A percentile compares a stretch with the other conserved stretches of the same genome.
phyloP scores from a whole-genome alignment of 2,888 invertebrate genomes.

The Lochmaea capreae region DNA sequence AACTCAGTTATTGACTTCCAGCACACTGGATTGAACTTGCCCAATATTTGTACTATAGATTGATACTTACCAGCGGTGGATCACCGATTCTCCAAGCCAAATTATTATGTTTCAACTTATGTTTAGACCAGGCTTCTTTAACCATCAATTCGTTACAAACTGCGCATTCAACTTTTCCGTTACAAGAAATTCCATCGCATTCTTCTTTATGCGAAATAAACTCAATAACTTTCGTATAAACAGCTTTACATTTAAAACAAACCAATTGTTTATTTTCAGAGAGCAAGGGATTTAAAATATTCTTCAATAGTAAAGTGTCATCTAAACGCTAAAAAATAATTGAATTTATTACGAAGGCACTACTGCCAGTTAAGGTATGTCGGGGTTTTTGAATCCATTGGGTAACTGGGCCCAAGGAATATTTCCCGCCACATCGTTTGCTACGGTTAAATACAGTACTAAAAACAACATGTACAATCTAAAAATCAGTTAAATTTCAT shows the following conservation, averaged over 20 bases:
- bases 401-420: too few relatives aligned
- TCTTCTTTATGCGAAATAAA: constrained; percentile 46
- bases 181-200: constrained; percentile 44
- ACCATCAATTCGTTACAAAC: constrained; percentile 65
- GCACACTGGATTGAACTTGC: too few relatives aligned
- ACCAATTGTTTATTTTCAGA: constrained; percentile 36
- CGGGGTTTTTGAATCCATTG: too few relatives aligned
- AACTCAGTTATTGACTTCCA: too few relatives aligned
- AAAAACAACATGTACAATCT: too few relatives aligned
- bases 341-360: constrained; percentile 16
- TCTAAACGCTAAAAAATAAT: constrained; percentile 38
- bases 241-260: constrained; percentile 40
- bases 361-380: too few relatives aligned
- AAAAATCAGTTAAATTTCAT: too few relatives aligned
- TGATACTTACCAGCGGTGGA: constrained; percentile 66
- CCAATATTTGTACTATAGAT: too few relatives aligned
- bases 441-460: too few relatives aligned
- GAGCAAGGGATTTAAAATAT: constrained; percentile 35
- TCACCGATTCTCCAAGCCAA: constrained; percentile 71
- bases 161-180: constrained; percentile 63
- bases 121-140: constrained; percentile 65
- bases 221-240: constrained; percentile 9
- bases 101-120: constrained; percentile 70
- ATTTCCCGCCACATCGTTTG: too few relatives aligned
- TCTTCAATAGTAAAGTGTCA: constrained; percentile 33